Evolutionary conservation across 2,113 vertebrate genomes (phyloP).

Genomic region (cattle (Bos taurus)): ARS-UCD2.0 NC_037328.1:75472501-75473000

Average conservation of each 20-base stretch:
- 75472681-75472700: constrained; percentile 43
- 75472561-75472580: constrained; percentile 7
- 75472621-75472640: constrained; percentile 64
- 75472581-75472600: constrained; percentile 46
- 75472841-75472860: background rate
- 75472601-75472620: constrained; percentile 68
- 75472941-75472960: background rate
- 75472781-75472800: background rate
- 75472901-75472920: background rate
- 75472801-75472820: background rate
- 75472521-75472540: background rate
- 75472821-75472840: background rate
- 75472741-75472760: constrained; percentile 6
- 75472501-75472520: background rate
- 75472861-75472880: background rate
- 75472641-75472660: constrained; percentile 61
- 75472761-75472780: background rate
- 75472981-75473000: background rate
- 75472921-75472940: background rate
- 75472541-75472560: background rate
- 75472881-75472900: background rate
- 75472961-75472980: background rate
- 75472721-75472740: background rate
- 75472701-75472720: background rate
- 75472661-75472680: constrained; percentile 7